Evolutionary conservation across 2,888 invertebrate species (phyloP), one percentile per base, ranked within the genome.

Genomic region (Leptinotarsa tumamoca): DNA sequence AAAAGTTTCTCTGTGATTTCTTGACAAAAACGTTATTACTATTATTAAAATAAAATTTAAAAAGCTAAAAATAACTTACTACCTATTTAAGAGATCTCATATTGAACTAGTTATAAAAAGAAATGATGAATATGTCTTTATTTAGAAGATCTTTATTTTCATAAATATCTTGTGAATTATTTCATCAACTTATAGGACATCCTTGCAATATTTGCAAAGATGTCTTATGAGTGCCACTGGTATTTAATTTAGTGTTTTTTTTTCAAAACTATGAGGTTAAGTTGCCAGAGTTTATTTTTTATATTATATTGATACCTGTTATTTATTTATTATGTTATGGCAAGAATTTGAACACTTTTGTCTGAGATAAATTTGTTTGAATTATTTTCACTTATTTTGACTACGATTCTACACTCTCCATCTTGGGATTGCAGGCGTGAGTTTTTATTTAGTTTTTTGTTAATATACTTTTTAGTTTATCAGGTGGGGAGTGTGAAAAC

Each of bases 51-150:
- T 83, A 82, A 83, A 81, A 83, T 82, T 71, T 77, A 84, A 85
- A 82, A 81, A 78, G 82, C 84, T 85, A 86, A 87, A 88, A 87
- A 85, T 85, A 87, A 87, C 85, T 86, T 87, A 87, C 86, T 87
- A 87, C 88, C 87, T 88, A 88, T 86, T 85, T 88, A 88, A 87
- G 87, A 88, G 88, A 89, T 89, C 88, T 89, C 89, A 89, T 88
- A 88, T 85, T 87, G 86, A 87, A 87, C 84, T 87, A 87, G 87
- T 87, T 87, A 83, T 87, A 81, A 82, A 84, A 78, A 72, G 76
- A 71, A 43, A 43, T 10, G 43, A 43, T 43, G 10, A 77, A 80
- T 84, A 84, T 84, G 84, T 84, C 85, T 86, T 87, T 86, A 82
- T 86, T 85, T 86, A 84, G 85, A 87, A 86, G 86, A 86, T 87